These are phyloP conservation scores for Micromesistius poutassou DNA, from an alignment of 2,797 vertebrate genomes.

Conservation along the genomic window DNA sequence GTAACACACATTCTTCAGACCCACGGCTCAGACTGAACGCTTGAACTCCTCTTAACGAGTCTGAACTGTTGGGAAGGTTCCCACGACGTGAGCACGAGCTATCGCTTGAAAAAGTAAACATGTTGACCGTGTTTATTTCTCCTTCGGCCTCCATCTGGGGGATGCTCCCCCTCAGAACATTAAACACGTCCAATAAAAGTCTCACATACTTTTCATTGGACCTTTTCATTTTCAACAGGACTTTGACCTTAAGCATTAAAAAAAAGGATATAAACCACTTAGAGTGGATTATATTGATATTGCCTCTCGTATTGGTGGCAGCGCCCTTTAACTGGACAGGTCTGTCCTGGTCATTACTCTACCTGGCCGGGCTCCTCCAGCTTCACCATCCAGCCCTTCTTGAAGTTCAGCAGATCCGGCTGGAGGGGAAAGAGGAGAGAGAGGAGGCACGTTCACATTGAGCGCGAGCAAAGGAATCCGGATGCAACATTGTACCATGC, in stretches of 20 bases:
- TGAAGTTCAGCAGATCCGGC: slow-evolving; percentile 82
- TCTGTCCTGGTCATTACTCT: neutral
- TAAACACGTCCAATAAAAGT: too few species aligned
- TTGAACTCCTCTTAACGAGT: neutral
- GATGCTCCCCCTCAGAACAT: too few species aligned
- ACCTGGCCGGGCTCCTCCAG: slow-evolving; percentile 78
- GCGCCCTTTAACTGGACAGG: neutral
- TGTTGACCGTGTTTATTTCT: too few species aligned
- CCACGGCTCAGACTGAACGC: slow-evolving; percentile 8
- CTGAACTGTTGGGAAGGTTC: neutral
- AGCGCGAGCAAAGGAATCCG: neutral
- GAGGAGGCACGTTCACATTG: neutral
- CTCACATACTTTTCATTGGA: too few species aligned
- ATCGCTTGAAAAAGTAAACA: too few species aligned
- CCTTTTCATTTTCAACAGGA: too few species aligned
- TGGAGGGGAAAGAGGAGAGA: slow-evolving; percentile 34
- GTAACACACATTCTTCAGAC: slow-evolving; percentile 11
- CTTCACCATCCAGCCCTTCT: slow-evolving; percentile 85
- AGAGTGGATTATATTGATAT: too few species aligned
- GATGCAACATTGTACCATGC: slow-evolving; percentile 22
- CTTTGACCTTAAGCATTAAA: too few species aligned
- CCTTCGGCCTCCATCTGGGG: too few species aligned
- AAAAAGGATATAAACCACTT: too few species aligned
- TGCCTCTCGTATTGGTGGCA: neutral
- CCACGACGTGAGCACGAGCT: too few species aligned